Conservation (phyloP, 2,888 invertebrate genomes). For the Piscicola geometra region DNA sequence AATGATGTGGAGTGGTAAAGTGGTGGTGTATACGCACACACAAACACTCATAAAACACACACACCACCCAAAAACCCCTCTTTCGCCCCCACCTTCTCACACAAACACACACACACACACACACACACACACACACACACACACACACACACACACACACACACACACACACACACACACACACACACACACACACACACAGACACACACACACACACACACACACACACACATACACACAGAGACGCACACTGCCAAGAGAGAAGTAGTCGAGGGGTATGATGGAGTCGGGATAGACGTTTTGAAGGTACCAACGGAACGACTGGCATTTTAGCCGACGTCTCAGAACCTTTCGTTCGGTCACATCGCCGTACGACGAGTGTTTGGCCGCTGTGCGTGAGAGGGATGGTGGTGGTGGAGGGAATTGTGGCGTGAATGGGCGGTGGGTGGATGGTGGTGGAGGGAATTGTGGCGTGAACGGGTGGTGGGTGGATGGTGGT, state of each 20-base stretch:
- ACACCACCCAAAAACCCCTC: too few relatives aligned
- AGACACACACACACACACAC: conserved; percentile 16
- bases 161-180: not conserved
- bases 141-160: too few relatives aligned
- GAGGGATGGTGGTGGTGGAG: too few relatives aligned
- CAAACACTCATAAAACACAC: not conserved
- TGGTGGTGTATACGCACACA: not conserved
- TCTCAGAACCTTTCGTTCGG: conserved; percentile 72
- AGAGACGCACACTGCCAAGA: conserved; percentile 75
- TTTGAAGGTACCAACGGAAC: conserved; percentile 97
- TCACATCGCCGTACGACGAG: conserved; percentile 83
- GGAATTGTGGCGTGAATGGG: too few relatives aligned
- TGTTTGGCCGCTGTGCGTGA: conserved; percentile 47
- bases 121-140: too few relatives aligned
- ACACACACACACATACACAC: conserved; percentile 16
- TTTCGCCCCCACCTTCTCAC: too few relatives aligned
- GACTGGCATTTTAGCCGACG: conserved; percentile 83
- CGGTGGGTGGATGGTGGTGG: too few relatives aligned
- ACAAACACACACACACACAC: too few relatives aligned
- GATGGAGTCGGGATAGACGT: conserved; percentile 94
- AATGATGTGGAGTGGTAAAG: conserved; percentile 1
- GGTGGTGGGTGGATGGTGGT: too few relatives aligned
- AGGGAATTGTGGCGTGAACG: too few relatives aligned
- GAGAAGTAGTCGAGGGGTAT: conserved; percentile 93
- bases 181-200: conserved; percentile 14